Evolutionary conservation across 1,140 invertebrate species (phyloP), one percentile per base, ranked within the genome.

Genomic region (Drosophila orosa): DNA sequence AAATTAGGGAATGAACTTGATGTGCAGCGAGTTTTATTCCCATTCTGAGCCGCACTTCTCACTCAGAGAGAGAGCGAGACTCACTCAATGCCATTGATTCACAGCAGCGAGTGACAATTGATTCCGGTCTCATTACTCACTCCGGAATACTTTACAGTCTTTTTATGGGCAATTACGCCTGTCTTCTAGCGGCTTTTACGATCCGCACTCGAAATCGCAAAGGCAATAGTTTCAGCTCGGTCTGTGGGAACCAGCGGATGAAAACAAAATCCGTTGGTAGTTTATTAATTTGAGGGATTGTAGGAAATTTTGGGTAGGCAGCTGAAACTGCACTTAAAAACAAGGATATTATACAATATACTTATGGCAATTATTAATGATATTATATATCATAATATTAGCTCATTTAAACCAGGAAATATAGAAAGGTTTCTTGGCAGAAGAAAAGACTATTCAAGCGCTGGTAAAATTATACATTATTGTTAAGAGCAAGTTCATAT

Each of bases 1-100:
- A 87, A 87, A 87, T 87, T 87, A 87, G 74, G 83, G 80, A 87
- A 80, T 69, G 65, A 83, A 83, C 65, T 78, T 74, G 50, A 81
- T 81, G 81, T 65, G 75, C 75, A 73, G 31, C 47, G 42, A 33
- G 65, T 48, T 33, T 58, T 33, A 58, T 48, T 71, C 56, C 66
- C 39, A 48, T 27, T 25, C 31, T 39, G 67, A 69, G 66, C 66
- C 62, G 27, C 35, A 48, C 19, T 72, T 56, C 27, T 35, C 65
- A 57, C 65, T 68, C 52, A n/a, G 15, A n/a, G n/a, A n/a, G n/a
- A n/a, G n/a, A n/a, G 1, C 3, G 50, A 68, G 47, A 33, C 68
- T 68, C 61, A 80, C 61, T 80, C 78, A 62, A 65, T 57, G 71
- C 31, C 60, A 60, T 61, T 78, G 75, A 72, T 71, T 56, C 72